Percentiles rank a stretch among this genome's conserved stretches.
phyloP scores from a whole-genome alignment of 2,113 vertebrate genomes.

The Atlantisia rogersi region DNA sequence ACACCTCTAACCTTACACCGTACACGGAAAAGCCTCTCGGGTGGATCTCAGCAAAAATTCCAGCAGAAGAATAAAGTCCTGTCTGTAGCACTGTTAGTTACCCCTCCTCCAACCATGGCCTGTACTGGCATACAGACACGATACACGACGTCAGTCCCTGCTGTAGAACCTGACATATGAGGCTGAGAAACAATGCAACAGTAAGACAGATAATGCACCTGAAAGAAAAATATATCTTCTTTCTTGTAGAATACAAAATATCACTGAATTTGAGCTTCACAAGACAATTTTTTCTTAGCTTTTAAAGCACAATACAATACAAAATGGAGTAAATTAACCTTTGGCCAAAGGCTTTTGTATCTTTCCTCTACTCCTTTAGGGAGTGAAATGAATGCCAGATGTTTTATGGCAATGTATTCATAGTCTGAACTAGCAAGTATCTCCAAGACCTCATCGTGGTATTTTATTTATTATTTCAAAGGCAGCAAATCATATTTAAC shows the following conservation, averaged over 20 bases:
- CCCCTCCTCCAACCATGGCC: not conserved
- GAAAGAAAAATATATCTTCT: not conserved
- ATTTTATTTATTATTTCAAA: constrained; percentile 61
- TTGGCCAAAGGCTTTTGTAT: constrained; percentile 59
- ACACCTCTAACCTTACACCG: not conserved
- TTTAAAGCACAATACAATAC: constrained; percentile 15
- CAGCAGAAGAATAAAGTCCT: not conserved
- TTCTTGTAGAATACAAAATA: not conserved
- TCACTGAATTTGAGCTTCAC: not conserved
- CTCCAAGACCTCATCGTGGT: constrained; percentile 21
- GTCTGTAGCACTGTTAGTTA: rapidly evolving
- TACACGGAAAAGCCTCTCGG: not conserved
- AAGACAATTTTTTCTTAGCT: not conserved
- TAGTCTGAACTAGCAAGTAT: constrained; percentile 18
- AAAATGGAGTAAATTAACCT: constrained; percentile 75
- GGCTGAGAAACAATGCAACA: not conserved
- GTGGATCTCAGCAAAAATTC: not conserved
- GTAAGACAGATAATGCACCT: not conserved
- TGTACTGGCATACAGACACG: rapidly evolving
- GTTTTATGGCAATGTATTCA: constrained; percentile 69
- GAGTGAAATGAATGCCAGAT: constrained; percentile 77
- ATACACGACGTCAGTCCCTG: not conserved
- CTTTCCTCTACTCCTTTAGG: constrained; percentile 43
- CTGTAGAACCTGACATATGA: rapidly evolving
- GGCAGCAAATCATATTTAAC: constrained; percentile 46